Conservation (phyloP, 2,113 vertebrate species). For the Tragelaphus buxtoni region DNA sequence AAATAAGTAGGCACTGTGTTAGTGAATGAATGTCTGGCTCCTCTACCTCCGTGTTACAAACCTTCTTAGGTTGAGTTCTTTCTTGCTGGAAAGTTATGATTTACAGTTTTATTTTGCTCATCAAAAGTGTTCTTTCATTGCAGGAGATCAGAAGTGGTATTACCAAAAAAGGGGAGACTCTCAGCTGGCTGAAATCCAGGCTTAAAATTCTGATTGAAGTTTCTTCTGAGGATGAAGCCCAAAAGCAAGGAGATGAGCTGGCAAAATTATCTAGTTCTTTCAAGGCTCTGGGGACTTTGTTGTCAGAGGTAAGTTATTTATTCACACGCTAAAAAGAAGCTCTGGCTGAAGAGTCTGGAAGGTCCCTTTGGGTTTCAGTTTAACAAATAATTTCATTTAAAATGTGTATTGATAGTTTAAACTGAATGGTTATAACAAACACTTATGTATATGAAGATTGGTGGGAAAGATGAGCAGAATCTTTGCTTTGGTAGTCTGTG, state of each 20-base stretch:
- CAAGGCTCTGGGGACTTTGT: slow-evolving; percentile 80
- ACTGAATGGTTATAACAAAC: neutral
- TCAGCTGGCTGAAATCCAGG: slow-evolving; percentile 89
- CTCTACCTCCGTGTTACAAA: neutral
- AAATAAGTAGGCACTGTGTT: neutral
- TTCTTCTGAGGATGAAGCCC: slow-evolving; percentile 86
- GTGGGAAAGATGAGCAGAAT: neutral
- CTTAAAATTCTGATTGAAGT: slow-evolving; percentile 83
- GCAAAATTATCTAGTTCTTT: slow-evolving; percentile 86
- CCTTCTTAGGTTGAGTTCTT: neutral
- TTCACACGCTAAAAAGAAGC: neutral
- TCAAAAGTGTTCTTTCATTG: slow-evolving; percentile 19
- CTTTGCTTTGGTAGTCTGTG: neutral
- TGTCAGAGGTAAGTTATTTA: slow-evolving; percentile 86
- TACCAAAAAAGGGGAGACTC: slow-evolving; percentile 82
- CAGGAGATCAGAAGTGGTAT: slow-evolving; percentile 84
- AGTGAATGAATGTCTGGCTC: neutral
- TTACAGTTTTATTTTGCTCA: neutral
- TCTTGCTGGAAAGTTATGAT: neutral
- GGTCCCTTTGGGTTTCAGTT: neutral
- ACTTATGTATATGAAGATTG: neutral
- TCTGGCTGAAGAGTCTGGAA: neutral
- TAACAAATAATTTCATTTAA: neutral
- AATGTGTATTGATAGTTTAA: neutral
- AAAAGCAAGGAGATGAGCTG: slow-evolving; percentile 85